Evolutionary conservation across 2,888 invertebrate species (phyloP), one percentile per base, ranked within the genome.

Genomic region (Onthophagus sagittarius): DNA sequence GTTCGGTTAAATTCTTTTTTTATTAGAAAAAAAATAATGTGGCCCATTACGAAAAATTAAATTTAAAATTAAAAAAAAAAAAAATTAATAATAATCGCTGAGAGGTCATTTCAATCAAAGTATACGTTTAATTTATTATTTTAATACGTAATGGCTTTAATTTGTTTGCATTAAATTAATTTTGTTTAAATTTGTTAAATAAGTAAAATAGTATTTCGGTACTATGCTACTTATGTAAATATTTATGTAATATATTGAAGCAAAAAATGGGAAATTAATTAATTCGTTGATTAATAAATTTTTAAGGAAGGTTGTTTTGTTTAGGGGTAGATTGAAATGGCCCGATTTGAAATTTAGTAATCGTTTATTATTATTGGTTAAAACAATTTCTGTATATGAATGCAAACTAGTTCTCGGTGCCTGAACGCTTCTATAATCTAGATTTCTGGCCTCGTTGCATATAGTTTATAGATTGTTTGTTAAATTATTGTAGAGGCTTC

Each of bases 401-500:
- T 79, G 77, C 76, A 73, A 77, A 78, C 78, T 79, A 80, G 78
- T 77, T 80, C 80, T 77, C 80, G 77, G 83, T 84, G 84, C 83
- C 83, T 84, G 83, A 81, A 79, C 80, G 79, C 82, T 78, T 77
- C 79, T 79, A 77, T 81, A 81, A 77, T 78, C 76, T 77, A 75
- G 73, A 77, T 76, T 23, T 78, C 78, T 77, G 80, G 83, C 82
- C 83, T 83, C 81, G 77, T 83, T 84, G 83, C 84, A 82, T 82
- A 82, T 82, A 83, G 82, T 79, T 67, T 81, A 78, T 82, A 81
- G 82, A 79, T 82, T 83, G 81, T 83, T 83, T 83, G 83, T 84
- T 82, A 80, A 82, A 83, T 81, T 82, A 80, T 79, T 81, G 84
- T 85, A 85, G 85, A 84, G 84, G 84, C 84, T 84, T 84, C 82